Percentiles rank a stretch among this genome's conserved stretches.
These are phyloP conservation scores for Nudaria mundana DNA, from an alignment of 2,888 invertebrate species.

Conservation along the genomic window DNA sequence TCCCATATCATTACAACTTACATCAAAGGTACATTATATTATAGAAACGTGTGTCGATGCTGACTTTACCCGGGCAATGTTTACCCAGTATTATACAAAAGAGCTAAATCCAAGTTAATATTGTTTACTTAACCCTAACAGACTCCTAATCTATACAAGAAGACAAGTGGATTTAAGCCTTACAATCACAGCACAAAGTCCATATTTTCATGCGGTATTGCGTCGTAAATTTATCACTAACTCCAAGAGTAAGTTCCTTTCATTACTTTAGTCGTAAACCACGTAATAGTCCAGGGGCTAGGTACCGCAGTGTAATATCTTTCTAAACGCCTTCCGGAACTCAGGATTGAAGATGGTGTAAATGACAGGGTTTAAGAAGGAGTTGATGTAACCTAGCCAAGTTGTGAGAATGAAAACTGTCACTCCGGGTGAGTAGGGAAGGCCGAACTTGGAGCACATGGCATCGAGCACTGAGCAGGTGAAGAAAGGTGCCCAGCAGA, in stretches of 20 bases:
- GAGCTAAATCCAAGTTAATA: too few relatives aligned
- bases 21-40: conserved; percentile 7
- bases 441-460: conserved; percentile 92
- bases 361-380: conserved; percentile 95
- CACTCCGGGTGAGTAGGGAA: conserved; percentile 90
- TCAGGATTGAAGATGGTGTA: conserved; percentile 98
- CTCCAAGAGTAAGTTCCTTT: conserved; percentile 18
- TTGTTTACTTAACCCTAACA: neutral
- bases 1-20: neutral
- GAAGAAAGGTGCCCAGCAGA: conserved; percentile 99
- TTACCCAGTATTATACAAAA: neutral
- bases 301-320: conserved; percentile 88
- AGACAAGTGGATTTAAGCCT: neutral
- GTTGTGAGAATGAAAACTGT: conserved; percentile 96
- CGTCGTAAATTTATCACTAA: conserved; percentile 8
- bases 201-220: neutral
- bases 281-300: conserved; percentile 71
- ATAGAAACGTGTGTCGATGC: conserved; percentile 2
- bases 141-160: conserved; percentile 1
- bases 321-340: conserved; percentile 98
- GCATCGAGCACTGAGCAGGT: conserved; percentile 98
- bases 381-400: conserved; percentile 99
- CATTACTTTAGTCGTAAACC: conserved; percentile 46
- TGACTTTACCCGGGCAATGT: conserved; percentile 8
- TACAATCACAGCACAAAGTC: neutral